Evolutionary conservation across 2,797 vertebrate genomes (phyloP).

Genomic region (Labeo calbasu): DNA sequence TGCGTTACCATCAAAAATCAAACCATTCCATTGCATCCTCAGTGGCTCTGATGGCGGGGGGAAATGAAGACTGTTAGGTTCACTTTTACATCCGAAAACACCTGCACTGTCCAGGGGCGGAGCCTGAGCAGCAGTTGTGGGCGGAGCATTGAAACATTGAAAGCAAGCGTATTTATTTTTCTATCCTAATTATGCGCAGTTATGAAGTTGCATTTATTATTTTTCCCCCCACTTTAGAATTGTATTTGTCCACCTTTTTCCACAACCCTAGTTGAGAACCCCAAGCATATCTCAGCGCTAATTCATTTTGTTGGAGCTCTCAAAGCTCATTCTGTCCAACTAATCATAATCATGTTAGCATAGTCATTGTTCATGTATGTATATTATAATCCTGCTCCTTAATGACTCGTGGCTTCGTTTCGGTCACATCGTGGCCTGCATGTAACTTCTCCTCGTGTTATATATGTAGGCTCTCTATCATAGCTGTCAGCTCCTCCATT

Average conservation of each 20-base stretch:
- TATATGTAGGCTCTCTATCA: conserved; percentile 45
- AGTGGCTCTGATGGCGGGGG: no score
- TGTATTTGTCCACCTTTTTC: background rate
- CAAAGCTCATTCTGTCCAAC: background rate
- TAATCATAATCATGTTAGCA: background rate
- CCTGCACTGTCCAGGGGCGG: no score
- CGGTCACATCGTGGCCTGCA: background rate
- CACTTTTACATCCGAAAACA: no score
- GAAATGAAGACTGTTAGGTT: no score
- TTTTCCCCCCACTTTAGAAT: background rate
- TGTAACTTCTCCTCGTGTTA: conserved; percentile 43
- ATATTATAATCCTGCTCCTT: conserved; percentile 11
- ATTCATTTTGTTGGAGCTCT: background rate
- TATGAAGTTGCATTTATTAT: no score
- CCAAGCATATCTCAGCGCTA: background rate
- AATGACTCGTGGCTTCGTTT: conserved; percentile 10
- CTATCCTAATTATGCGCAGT: background rate
- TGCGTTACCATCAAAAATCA: no score
- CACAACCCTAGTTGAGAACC: background rate
- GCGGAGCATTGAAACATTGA: background rate
- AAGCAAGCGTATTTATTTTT: background rate
- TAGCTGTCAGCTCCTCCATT: conserved; percentile 50
- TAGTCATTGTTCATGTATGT: background rate
- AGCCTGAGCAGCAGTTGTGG: no score
- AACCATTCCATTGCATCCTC: no score